Percentiles rank a stretch among this genome's conserved stretches.
Conservation (phyloP, 2,113 vertebrate species). For the Scartelaos histophorus region DNA sequence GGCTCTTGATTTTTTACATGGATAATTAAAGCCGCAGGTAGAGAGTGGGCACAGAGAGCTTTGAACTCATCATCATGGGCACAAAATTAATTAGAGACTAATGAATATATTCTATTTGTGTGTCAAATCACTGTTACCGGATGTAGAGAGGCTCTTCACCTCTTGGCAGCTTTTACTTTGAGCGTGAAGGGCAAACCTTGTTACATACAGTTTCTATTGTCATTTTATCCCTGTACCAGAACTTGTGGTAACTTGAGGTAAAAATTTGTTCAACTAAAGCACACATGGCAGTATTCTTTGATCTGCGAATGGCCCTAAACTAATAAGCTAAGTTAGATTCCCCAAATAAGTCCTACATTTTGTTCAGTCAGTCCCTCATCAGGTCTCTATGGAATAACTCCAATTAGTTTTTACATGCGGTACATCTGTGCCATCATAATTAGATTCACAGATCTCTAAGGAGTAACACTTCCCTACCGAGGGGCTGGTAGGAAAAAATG, state of each 20-base stretch:
- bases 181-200: slow-evolving; percentile 21
- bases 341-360: slow-evolving; percentile 41
- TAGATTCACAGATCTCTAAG: slow-evolving; percentile 60
- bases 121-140: slow-evolving; percentile 45
- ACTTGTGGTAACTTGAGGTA: slow-evolving; percentile 34
- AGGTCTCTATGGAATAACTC: slow-evolving; percentile 41
- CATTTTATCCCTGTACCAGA: slow-evolving; percentile 14
- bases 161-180: slow-evolving; percentile 60
- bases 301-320: slow-evolving; percentile 4
- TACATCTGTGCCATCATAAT: slow-evolving; percentile 43
- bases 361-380: slow-evolving; percentile 21
- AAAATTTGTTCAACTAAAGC: slow-evolving; percentile 36
- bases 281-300: slow-evolving; percentile 38
- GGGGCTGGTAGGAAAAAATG: slow-evolving; percentile 14
- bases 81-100: slow-evolving; percentile 43
- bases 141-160: slow-evolving; percentile 14
- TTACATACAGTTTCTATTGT: slow-evolving; percentile 13
- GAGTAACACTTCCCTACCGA: slow-evolving; percentile 51
- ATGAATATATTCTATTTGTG: slow-evolving; percentile 24
- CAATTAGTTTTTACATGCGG: slow-evolving; percentile 49
- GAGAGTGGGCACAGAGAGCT: background rate
- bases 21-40: slow-evolving; percentile 6
- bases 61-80: slow-evolving; percentile 21
- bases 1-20: slow-evolving; percentile 26
- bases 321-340: slow-evolving; percentile 23